Evolutionary conservation across 2,797 vertebrate genomes (phyloP).

Genomic region (Columba guinea): DNA sequence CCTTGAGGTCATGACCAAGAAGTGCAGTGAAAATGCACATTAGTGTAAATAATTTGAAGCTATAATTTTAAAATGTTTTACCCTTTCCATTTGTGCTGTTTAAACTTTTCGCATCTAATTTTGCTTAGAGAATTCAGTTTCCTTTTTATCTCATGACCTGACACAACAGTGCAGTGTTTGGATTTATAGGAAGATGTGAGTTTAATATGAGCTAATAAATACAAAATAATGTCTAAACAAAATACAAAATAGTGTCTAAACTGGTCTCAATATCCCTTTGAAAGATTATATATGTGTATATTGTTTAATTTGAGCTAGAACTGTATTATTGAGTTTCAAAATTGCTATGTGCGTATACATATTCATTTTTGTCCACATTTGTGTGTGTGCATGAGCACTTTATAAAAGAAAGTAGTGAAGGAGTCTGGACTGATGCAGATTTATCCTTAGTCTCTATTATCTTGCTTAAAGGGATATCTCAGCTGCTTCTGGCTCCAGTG

Average conservation of each 20-base stretch:
- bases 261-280: neutral
- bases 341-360: neutral
- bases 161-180: neutral
- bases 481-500: neutral
- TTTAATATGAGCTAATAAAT: neutral
- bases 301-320: neutral
- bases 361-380: neutral
- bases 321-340: neutral
- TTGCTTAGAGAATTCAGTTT: neutral
- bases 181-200: neutral
- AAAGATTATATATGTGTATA: neutral
- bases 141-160: neutral
- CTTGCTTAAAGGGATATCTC: neutral
- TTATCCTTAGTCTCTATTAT: neutral
- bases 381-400: neutral
- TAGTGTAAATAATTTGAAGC: neutral
- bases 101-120: neutral
- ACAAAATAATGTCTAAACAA: neutral
- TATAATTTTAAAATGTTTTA: neutral
- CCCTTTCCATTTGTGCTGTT: neutral
- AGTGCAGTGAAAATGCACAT: neutral
- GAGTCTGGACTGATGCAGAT: neutral
- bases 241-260: neutral
- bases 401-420: neutral
- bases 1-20: neutral